Evolutionary conservation across 2,888 invertebrate genomes (phyloP).

Genomic region (Leptinotarsa rubiginosa): DNA sequence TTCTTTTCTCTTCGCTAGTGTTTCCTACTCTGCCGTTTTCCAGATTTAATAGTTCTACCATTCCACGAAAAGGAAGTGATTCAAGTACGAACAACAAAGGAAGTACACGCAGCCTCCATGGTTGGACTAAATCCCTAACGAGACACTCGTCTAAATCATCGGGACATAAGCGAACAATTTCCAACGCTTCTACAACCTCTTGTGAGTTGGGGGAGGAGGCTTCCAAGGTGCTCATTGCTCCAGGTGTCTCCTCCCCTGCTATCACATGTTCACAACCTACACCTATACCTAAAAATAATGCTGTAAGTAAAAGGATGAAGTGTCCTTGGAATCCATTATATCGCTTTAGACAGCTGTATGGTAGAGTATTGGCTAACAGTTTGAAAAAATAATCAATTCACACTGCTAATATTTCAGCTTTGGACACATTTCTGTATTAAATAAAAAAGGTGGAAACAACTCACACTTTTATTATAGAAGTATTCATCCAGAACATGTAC

Average conservation of each 20-base stretch:
- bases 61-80: slow-evolving; percentile 63
- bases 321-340: too few relatives aligned
- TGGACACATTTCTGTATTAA: too few relatives aligned
- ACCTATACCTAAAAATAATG: slow-evolving; percentile 44
- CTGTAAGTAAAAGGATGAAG: slow-evolving; percentile 38
- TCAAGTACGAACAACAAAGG: slow-evolving; percentile 58
- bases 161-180: slow-evolving; percentile 63
- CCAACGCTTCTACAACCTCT: slow-evolving; percentile 59
- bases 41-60: slow-evolving; percentile 62
- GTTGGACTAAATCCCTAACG: slow-evolving; percentile 65
- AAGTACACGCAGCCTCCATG: slow-evolving; percentile 50
- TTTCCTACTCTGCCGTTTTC: slow-evolving; percentile 33
- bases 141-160: slow-evolving; percentile 54
- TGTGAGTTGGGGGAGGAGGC: slow-evolving; percentile 70
- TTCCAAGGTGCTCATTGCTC: slow-evolving; percentile 63
- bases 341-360: background rate
- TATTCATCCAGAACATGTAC: too few relatives aligned
- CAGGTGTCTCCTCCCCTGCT: slow-evolving; percentile 72
- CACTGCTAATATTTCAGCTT: too few relatives aligned
- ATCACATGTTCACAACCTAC: slow-evolving; percentile 42
- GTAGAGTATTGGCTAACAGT: background rate
- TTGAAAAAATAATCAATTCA: too few relatives aligned
- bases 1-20: background rate
- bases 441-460: too few relatives aligned
- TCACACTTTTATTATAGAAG: too few relatives aligned